Evolutionary conservation across 2,113 vertebrate genomes (phyloP).

Genomic region (Tragulus kanchil): DNA sequence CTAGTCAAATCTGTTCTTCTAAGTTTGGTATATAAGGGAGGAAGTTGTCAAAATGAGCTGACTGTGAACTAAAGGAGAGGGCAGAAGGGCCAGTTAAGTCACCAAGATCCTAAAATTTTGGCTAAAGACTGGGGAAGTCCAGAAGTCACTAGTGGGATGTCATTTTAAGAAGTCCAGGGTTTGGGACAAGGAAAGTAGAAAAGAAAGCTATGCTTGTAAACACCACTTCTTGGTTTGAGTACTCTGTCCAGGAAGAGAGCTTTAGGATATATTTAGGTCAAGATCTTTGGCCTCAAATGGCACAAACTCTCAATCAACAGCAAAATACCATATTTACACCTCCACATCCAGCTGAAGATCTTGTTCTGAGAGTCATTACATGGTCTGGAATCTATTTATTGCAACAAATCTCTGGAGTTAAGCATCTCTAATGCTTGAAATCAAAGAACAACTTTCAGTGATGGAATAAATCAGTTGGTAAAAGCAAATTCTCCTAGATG

Average conservation of each 20-base stretch:
- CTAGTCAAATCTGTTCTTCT: not conserved
- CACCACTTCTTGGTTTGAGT: not conserved
- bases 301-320: not conserved
- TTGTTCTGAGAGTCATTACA: no score
- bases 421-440: not conserved
- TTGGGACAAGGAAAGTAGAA: not conserved
- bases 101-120: not conserved
- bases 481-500: not conserved
- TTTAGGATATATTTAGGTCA: not conserved
- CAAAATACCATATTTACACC: not conserved
- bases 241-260: not conserved
- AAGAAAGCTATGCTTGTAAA: not conserved
- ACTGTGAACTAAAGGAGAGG: not conserved
- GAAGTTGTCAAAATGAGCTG: not conserved
- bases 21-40: not conserved
- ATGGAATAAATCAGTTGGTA: not conserved
- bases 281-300: not conserved
- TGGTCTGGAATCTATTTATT: not conserved
- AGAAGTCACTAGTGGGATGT: not conserved
- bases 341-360: not conserved
- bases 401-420: not conserved
- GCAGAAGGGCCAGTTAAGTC: not conserved
- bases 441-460: not conserved
- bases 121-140: not conserved
- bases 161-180: not conserved